Percentiles rank a stretch among this genome's conserved stretches.
These are phyloP conservation scores for Alces alces DNA, from an alignment of 2,113 vertebrate genomes.

Conservation along the genomic window DNA sequence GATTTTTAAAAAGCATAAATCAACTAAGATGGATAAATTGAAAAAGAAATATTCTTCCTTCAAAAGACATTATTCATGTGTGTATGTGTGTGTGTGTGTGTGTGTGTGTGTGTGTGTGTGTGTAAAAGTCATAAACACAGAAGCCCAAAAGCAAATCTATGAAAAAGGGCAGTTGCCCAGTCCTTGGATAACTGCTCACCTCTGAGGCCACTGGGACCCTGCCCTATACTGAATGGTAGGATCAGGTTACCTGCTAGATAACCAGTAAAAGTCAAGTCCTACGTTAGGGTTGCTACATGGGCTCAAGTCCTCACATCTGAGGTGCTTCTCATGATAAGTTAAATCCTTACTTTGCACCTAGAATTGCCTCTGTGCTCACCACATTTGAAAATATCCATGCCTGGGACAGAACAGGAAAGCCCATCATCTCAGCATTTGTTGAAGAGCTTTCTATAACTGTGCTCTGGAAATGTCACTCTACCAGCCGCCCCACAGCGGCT, in stretches of 20 bases:
- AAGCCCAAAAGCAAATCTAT: background rate
- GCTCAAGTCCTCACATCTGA: background rate
- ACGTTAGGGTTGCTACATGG: background rate
- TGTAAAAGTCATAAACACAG: background rate
- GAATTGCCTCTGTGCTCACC: background rate
- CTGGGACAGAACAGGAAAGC: background rate
- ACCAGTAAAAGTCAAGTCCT: background rate
- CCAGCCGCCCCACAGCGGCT: background rate
- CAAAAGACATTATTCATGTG: background rate
- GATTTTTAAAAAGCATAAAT: background rate
- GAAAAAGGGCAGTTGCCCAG: background rate
- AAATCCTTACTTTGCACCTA: background rate
- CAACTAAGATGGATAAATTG: background rate
- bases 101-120: background rate
- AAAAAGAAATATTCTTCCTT: background rate
- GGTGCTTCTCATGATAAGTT: background rate
- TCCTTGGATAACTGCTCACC: background rate
- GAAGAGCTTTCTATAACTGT: constrained; percentile 10
- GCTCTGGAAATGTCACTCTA: constrained; percentile 41
- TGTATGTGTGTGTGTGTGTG: background rate
- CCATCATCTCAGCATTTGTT: background rate
- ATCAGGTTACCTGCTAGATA: background rate
- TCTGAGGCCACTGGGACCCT: background rate
- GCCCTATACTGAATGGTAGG: background rate
- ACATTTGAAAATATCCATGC: background rate